These are phyloP conservation scores for Cygnus olor DNA, from an alignment of 2,797 vertebrate species.

Conservation along the genomic window DNA sequence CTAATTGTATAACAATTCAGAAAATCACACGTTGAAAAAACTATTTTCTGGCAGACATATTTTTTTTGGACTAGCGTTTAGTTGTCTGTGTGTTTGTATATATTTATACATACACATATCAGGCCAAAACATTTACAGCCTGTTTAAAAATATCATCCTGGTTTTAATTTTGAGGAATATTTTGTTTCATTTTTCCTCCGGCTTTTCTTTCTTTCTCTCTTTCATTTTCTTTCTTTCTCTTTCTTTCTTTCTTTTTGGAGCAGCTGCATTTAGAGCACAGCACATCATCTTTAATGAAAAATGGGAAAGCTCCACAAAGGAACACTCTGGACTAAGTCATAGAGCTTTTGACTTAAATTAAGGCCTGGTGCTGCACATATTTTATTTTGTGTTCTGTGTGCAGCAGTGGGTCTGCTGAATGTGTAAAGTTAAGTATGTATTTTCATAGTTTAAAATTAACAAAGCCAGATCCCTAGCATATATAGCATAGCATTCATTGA, in stretches of 20 bases:
- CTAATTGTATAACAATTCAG: background rate
- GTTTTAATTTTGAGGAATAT: conserved; percentile 23
- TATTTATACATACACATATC: fast-evolving
- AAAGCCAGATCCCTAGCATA: background rate
- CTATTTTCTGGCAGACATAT: background rate
- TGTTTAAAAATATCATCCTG: background rate
- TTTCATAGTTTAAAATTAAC: background rate
- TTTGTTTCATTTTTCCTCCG: background rate
- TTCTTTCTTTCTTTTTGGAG: background rate
- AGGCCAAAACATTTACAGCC: background rate
- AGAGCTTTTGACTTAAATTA: background rate
- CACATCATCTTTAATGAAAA: conserved; percentile 6
- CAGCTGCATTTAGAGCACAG: background rate
- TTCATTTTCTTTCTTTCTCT: background rate
- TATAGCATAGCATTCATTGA: background rate
- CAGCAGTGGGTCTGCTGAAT: background rate
- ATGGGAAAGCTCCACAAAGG: background rate
- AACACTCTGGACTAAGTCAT: background rate
- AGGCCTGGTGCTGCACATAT: background rate
- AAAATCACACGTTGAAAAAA: background rate
- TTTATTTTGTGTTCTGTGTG: background rate
- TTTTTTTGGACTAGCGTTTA: background rate
- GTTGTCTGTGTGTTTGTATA: background rate
- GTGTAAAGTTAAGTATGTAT: background rate
- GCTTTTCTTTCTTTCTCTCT: background rate